Evolutionary conservation across 2,113 vertebrate genomes (phyloP), one percentile per base, ranked within the genome.

Genomic region (Pachypanchax playfairii): DNA sequence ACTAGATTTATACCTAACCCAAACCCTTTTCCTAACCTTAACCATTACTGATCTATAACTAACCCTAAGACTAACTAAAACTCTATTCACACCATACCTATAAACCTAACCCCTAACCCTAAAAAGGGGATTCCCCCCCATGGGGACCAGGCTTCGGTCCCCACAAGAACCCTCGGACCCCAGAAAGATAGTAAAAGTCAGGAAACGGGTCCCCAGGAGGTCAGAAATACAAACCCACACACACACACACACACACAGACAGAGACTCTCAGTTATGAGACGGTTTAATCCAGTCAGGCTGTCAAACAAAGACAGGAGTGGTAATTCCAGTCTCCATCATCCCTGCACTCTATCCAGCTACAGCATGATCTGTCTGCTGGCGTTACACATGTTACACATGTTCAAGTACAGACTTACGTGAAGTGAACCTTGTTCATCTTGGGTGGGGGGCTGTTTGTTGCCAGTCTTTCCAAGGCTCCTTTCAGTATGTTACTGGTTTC

Each of bases 361-460:
- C 20, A 13, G 18, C 10, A 12, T 49, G 65, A 70, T 6, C 39
- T 4, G 33, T 50, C 61, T 25, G 5, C 48, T 21, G 38, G 12
- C 31, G 1, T 0, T 2, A 57, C 7, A 36, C 17, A 22, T 13
- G n/a, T n/a, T n/a, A 12, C 18, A 26, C 6, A 52, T 9, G 20
- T 41, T n/a, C 57, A 9, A 35, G n/a, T 35, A 46, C 15, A 42
- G 44, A n/a, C 76, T 39, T 58, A 87, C 85, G 62, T 88, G 54
- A 60, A 75, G 77, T 79, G 77, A 1, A 75, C 35, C 22, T 52
- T 62, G 78, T 35, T 82, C 85, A 85, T 90, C 33, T 65, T 87
- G 60, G 54, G 22, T 3, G 77, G 22, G 4, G 62, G 67, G 22
- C 46, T 22, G 31, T 84, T 68, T 1, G 65, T 36, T n/a, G 26